These are phyloP conservation scores for Tenthredo notha DNA, from an alignment of 2,888 invertebrate genomes.

Conservation along the genomic window DNA sequence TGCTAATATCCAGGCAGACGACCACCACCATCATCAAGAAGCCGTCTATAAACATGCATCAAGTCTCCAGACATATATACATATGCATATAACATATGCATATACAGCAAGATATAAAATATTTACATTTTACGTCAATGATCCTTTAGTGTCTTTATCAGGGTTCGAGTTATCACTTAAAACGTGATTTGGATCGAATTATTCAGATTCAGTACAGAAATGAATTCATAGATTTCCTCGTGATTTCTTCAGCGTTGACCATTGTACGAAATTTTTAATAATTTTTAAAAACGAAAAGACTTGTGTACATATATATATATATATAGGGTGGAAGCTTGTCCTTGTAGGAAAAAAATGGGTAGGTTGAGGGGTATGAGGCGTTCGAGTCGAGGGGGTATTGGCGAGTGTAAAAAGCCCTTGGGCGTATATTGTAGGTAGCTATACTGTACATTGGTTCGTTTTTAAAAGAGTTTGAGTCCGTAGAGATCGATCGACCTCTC, in stretches of 20 bases:
- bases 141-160: not conserved
- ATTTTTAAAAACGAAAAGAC: constrained; percentile 5
- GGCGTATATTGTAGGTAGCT: constrained; percentile 11
- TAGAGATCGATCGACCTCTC: constrained; percentile 72
- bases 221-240: not conserved
- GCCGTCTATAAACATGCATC: constrained; percentile 29
- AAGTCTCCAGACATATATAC: constrained; percentile 33
- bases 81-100: not conserved
- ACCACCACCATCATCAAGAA: constrained; percentile 10
- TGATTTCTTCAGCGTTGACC: not conserved
- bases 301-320: not conserved
- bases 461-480: constrained; percentile 67
- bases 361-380: not conserved
- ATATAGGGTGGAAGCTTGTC: not conserved
- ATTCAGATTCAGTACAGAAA: not conserved
- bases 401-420: constrained; percentile 31
- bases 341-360: constrained; percentile 4
- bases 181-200: not conserved
- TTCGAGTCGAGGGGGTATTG: constrained; percentile 11
- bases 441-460: constrained; percentile 52
- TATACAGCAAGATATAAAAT: not conserved
- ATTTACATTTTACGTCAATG: not conserved
- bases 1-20: constrained; percentile 53
- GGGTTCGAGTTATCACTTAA: not conserved
- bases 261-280: not conserved